Conservation (phyloP, 2,797 vertebrate genomes). For the Coccyzus lansbergi region DNA sequence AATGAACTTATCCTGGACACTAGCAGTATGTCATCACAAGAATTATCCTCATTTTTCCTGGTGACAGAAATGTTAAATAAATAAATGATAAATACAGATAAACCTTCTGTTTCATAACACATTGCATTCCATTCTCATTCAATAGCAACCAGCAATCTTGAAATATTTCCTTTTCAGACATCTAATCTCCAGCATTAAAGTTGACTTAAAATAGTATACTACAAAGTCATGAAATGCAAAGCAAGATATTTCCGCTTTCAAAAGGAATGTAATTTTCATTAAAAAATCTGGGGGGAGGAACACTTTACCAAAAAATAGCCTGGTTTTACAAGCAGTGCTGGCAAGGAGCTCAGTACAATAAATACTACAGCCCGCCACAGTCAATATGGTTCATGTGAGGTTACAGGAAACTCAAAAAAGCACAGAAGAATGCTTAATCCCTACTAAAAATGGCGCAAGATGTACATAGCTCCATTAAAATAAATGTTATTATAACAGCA, state of each 20-base stretch:
- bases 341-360: slow-evolving; percentile 27
- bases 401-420: slow-evolving; percentile 14
- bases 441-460: background rate
- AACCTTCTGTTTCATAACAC: background rate
- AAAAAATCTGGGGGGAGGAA: background rate
- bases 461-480: background rate
- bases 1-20: background rate
- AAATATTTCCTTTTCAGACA: background rate
- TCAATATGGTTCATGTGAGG: slow-evolving; percentile 42
- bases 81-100: background rate
- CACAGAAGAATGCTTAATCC: background rate
- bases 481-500: background rate
- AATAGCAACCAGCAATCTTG: background rate
- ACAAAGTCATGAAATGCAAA: background rate
- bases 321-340: slow-evolving; percentile 38
- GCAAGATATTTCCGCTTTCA: slow-evolving; percentile 9
- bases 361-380: slow-evolving; percentile 37
- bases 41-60: background rate
- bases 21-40: background rate
- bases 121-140: background rate
- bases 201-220: background rate
- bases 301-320: background rate
- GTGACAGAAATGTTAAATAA: background rate
- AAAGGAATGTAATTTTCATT: background rate
- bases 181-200: background rate